Base-by-base conservation (phyloP, 2,797 vertebrate species). In the Anguilla anguilla region DNA sequence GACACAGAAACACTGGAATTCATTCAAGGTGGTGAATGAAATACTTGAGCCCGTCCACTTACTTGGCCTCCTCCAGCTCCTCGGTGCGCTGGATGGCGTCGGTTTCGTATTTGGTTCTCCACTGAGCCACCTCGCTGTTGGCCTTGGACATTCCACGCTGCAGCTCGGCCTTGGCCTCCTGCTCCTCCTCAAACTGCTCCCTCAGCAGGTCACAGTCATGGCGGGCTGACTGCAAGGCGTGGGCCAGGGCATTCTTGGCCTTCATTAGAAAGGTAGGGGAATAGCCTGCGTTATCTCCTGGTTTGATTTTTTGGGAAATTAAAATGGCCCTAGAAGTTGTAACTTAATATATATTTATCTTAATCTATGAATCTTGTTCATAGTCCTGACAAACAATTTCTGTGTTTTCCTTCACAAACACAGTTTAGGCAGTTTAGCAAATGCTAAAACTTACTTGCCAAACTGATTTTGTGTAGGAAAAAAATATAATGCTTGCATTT, bases 11-110 rank as follows among this genome's bases (percentile, higher is more conserved):
- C 6, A 67, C 15, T 74, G 69, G 69, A 74, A 69, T 69, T n/a
- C 6, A 28, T 69, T 69, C 15, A 39, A 43, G 74, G 35, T 72
- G 9, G 28, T 2, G 67, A 72, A 35, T 28, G n/a, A 31, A 72
- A 31, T 72, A 15, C n/a, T 97, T 69, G n/a, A 74, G 19, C 1
- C 9, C 31, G 89, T 90, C 17, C 0, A 90, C 92, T 93, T 94
- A 97, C 96, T 97, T 97, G 91, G 97, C 94, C 83, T 97, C 97
- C 87, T 97, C 97, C 6, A 97, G 95, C 90, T 97, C 96, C 92
- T 97, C 96, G 0, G 96, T 97, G 90, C 96, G 95, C 89, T 97
- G 96, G 88, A 97, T 97, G 89, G 96, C 96, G 0, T 97, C 96
- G 0, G 96, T 96, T 91, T 97, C 96, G 0, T 97, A 97, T 87